Percentiles rank a stretch among this genome's conserved stretches.
phyloP scores from a whole-genome alignment of 2,888 invertebrate species.

The Eugnorisma glareosa region DNA sequence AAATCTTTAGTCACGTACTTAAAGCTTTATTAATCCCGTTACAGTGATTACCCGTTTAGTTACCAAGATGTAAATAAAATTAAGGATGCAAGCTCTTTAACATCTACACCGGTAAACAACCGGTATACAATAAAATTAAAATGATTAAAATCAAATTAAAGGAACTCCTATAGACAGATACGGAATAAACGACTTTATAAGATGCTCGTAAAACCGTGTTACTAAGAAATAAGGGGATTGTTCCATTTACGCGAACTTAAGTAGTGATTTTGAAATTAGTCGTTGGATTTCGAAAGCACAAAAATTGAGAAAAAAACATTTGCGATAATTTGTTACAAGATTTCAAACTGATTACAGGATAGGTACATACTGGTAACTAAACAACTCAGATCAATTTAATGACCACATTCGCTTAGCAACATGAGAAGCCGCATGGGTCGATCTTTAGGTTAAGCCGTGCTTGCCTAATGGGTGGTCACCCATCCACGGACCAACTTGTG shows the following conservation, averaged over 20 bases:
- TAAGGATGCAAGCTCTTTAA: conserved; percentile 28
- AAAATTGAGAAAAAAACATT: not conserved
- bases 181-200: conserved; percentile 48
- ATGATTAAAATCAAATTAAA: conserved; percentile 56
- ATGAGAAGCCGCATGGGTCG: no score
- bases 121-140: conserved; percentile 38
- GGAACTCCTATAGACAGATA: conserved; percentile 34
- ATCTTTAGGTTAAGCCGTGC: no score
- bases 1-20: conserved; percentile 7
- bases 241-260: conserved; percentile 20
- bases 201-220: conserved; percentile 47
- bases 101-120: conserved; percentile 14
- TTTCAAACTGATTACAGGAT: not conserved
- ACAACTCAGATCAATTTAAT: no score
- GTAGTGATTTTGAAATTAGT: not conserved
- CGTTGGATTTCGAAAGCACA: not conserved
- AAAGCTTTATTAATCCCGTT: conserved; percentile 10
- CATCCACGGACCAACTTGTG: no score
- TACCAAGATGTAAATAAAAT: conserved; percentile 31
- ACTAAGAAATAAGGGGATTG: conserved; percentile 20
- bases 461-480: no score
- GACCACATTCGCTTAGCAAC: no score
- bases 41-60: conserved; percentile 15
- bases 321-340: not conserved
- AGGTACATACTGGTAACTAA: no score